Evolutionary conservation across 23 tunicate genomes (phyloP).

Genomic region (Ciona savignyi): DNA sequence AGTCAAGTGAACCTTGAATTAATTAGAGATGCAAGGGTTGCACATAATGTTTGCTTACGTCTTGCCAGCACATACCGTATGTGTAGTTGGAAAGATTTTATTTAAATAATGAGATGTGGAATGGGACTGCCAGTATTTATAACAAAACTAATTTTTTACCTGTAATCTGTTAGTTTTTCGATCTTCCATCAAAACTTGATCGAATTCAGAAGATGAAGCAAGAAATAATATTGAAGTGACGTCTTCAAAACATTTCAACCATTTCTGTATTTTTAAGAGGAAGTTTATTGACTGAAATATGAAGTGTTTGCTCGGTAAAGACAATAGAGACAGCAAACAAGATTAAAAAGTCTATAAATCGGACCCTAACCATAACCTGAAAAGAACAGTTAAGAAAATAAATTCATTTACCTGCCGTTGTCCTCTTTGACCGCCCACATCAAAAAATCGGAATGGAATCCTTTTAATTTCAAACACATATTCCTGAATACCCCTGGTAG

Average conservation of each 20-base stretch:
- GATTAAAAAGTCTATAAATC: too few relatives aligned
- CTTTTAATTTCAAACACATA: slow-evolving; percentile 70
- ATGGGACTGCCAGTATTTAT: too few relatives aligned
- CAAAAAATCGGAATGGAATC: slow-evolving; percentile 94
- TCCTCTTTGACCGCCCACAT: slow-evolving; percentile 98
- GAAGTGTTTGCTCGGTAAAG: too few relatives aligned
- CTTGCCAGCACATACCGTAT: too few relatives aligned
- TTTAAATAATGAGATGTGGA: too few relatives aligned
- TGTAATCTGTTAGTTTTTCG: slow-evolving; percentile 80
- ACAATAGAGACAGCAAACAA: too few relatives aligned
- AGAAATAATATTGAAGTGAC: slow-evolving; percentile 94
- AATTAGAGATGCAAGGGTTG: too few relatives aligned
- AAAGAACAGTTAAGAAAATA: too few relatives aligned
- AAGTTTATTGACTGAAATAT: too few relatives aligned
- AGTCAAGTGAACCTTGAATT: background rate
- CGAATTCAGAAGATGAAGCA: slow-evolving; percentile 98
- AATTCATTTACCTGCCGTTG: slow-evolving; percentile 75
- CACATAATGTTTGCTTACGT: too few relatives aligned
- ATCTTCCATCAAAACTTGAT: slow-evolving; percentile 98
- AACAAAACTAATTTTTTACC: slow-evolving; percentile 26
- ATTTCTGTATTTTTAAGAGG: slow-evolving; percentile 92
- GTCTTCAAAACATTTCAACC: slow-evolving; percentile 98
- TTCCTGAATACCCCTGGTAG: slow-evolving; percentile 85
- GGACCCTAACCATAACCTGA: too few relatives aligned
- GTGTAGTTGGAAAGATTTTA: too few relatives aligned